Conservation (phyloP, 2,888 invertebrate species). For the Morpho helenor region DNA sequence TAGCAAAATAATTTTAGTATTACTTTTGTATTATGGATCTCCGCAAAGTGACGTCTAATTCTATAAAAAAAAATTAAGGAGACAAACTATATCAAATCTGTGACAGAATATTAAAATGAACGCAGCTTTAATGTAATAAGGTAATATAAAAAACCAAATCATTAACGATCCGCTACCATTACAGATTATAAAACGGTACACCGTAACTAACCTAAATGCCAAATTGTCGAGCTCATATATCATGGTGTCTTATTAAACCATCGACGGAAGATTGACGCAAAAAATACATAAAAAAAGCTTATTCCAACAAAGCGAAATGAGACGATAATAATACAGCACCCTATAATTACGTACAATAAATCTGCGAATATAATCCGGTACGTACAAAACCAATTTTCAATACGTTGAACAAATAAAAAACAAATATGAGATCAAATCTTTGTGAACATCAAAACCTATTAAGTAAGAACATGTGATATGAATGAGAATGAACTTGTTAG, state of each 20-base stretch:
- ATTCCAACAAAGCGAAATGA: slow-evolving; percentile 30
- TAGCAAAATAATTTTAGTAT: too few relatives aligned
- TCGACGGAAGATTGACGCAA: slow-evolving; percentile 34
- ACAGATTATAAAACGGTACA: slow-evolving; percentile 28
- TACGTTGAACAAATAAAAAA: slow-evolving; percentile 33
- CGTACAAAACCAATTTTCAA: slow-evolving; percentile 42
- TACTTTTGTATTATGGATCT: too few relatives aligned
- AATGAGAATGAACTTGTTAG: slow-evolving; percentile 34
- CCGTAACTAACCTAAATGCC: slow-evolving; percentile 29
- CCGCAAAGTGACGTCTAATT: too few relatives aligned
- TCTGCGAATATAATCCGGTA: slow-evolving; percentile 37
- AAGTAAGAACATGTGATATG: slow-evolving; percentile 32
- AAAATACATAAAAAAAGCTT: slow-evolving; percentile 18
- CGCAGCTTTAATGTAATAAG: too few relatives aligned
- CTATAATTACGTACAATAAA: slow-evolving; percentile 63
- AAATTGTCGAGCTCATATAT: slow-evolving; percentile 33
- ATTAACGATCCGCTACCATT: slow-evolving; percentile 15
- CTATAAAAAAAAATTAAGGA: too few relatives aligned
- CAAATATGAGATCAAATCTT: slow-evolving; percentile 32
- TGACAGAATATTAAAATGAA: too few relatives aligned
- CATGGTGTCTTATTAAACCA: slow-evolving; percentile 30
- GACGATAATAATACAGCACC: slow-evolving; percentile 39
- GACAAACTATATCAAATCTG: too few relatives aligned
- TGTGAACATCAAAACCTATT: slow-evolving; percentile 32
- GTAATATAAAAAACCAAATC: background rate